phyloP scores from a whole-genome alignment of 2,113 vertebrate genomes.

The Rhodinocichla rosea region DNA sequence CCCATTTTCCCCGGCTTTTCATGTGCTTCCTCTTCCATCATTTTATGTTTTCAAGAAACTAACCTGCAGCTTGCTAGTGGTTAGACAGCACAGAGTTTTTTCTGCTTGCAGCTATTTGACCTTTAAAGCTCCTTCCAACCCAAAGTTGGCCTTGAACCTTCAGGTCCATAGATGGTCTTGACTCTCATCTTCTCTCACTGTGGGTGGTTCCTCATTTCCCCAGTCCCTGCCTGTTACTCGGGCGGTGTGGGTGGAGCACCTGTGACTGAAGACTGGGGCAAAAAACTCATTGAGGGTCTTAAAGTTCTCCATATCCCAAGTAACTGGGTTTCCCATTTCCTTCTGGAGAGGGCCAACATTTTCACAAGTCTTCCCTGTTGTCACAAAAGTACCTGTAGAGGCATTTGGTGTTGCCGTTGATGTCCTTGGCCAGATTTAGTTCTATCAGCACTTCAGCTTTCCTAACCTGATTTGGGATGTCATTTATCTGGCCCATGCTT shows the following conservation, averaged over 20 bases:
- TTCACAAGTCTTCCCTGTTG: not conserved
- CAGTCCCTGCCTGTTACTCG: fast-evolving
- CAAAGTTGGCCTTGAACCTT: not conserved
- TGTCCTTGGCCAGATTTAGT: not conserved
- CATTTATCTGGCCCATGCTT: not conserved
- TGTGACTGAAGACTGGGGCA: not conserved
- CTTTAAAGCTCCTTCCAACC: not conserved
- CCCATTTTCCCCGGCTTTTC: not conserved
- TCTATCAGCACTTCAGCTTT: not conserved
- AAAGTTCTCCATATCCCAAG: not conserved
- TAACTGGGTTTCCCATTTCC: not conserved
- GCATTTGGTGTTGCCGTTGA: not conserved
- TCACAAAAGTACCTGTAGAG: not conserved
- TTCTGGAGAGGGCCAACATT: not conserved
- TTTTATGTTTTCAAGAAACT: not conserved
- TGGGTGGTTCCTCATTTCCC: not conserved
- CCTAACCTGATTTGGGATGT: not conserved
- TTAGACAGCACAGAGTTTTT: not conserved
- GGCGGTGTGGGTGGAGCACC: not conserved
- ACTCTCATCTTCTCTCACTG: not conserved
- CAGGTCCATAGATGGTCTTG: not conserved
- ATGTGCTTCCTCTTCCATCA: not conserved
- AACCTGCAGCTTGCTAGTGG: not conserved
- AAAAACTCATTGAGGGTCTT: not conserved
- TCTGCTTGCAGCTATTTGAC: not conserved